Conservation (phyloP, 1,140 invertebrate species). For the Drosophila subobscura region DNA sequence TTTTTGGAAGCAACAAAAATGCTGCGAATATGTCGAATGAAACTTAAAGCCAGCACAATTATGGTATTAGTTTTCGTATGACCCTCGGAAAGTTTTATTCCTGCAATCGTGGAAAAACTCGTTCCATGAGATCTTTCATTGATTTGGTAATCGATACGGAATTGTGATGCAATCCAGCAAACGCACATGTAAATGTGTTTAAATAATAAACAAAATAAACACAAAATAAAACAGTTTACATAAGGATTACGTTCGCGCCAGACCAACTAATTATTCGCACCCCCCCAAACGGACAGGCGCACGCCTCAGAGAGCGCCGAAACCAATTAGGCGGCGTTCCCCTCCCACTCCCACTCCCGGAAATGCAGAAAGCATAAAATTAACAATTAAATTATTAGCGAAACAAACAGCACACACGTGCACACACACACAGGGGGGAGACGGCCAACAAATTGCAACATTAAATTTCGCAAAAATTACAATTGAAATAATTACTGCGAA, state of each 20-base stretch:
- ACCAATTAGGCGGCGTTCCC: conserved; percentile 38
- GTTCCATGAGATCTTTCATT: too few species aligned
- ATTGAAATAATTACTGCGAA: conserved; percentile 76
- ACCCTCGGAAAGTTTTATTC: too few species aligned
- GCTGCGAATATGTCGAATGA: too few species aligned
- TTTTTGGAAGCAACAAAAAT: too few species aligned
- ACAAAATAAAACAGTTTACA: conserved; percentile 17
- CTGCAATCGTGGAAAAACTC: too few species aligned
- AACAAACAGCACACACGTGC: conserved; percentile 1
- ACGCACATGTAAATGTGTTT: too few species aligned
- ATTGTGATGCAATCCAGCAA: too few species aligned
- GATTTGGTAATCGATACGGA: too few species aligned
- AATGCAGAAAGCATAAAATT: conserved; percentile 51
- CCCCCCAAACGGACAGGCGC: conserved; percentile 11
- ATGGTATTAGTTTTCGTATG: too few species aligned
- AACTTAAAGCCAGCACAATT: too few species aligned
- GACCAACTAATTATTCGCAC: conserved; percentile 50
- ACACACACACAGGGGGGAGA: conserved; percentile 1
- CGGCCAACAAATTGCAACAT: conserved; percentile 63
- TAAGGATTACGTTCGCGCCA: conserved; percentile 3
- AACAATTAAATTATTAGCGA: conserved; percentile 59
- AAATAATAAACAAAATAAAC: conserved; percentile 2
- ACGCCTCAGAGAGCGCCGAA: conserved; percentile 38
- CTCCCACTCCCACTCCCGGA: conserved; percentile 18
- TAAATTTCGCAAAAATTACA: conserved; percentile 74